A percentile compares a stretch with the other conserved stretches of the same genome.
Evolutionary conservation across 2,888 invertebrate genomes (phyloP).

Genomic region (Zeuzera pyrina): DNA sequence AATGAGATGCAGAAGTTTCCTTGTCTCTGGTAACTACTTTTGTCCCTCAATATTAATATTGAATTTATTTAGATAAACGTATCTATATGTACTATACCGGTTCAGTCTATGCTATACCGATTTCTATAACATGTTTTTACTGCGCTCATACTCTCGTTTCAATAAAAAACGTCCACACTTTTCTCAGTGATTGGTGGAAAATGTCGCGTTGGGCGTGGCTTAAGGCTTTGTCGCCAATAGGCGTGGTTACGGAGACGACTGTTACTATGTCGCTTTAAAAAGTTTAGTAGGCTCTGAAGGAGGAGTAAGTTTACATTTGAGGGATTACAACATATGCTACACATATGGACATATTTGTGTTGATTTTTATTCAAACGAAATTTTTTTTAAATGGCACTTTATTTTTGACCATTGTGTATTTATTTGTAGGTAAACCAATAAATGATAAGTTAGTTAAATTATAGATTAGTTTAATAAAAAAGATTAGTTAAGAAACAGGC

Average conservation of each 20-base stretch:
- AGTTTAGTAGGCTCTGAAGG: not conserved
- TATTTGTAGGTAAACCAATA: no score
- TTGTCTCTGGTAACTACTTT: not conserved
- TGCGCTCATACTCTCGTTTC: not conserved
- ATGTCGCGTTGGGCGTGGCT: slow-evolving; percentile 62
- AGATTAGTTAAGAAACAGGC: no score
- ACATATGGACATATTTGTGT: no score
- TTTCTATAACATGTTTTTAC: not conserved
- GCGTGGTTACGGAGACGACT: slow-evolving; percentile 51
- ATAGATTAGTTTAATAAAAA: no score
- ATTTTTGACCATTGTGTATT: no score
- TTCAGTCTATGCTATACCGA: not conserved
- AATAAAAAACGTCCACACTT: slow-evolving; percentile 34
- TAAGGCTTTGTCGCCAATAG: slow-evolving; percentile 59
- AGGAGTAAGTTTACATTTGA: no score
- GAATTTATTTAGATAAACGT: not conserved
- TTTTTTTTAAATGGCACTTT: no score
- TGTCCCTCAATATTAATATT: not conserved
- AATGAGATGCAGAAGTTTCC: no score
- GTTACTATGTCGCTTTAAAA: slow-evolving; percentile 49
- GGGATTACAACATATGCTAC: no score
- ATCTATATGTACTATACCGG: not conserved
- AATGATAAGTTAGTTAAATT: no score
- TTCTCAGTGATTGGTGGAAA: slow-evolving; percentile 47
- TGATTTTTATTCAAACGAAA: no score